Conservation (phyloP, 2,888 invertebrate genomes). For the Gryllus longicercus region DNA sequence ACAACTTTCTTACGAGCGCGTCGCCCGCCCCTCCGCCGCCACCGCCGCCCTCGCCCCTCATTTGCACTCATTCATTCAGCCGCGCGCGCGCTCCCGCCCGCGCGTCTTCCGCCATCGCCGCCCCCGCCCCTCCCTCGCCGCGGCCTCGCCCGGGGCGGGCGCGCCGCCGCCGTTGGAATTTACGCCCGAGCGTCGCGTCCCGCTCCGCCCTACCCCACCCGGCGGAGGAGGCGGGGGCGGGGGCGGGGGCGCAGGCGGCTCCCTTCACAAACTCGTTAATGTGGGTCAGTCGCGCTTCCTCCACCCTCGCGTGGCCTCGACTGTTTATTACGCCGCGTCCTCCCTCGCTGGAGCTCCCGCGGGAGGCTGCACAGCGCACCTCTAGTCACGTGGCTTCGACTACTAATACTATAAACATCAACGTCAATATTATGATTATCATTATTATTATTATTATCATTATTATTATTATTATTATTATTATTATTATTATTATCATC, state of each 20-base stretch:
- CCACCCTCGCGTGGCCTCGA: not conserved
- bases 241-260: not conserved
- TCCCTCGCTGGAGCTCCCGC: not conserved
- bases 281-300: conserved; percentile 17
- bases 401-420: not conserved
- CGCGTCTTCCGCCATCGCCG: not conserved
- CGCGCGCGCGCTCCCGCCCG: not conserved
- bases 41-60: not conserved
- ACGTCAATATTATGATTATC: no score
- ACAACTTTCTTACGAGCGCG: conserved; percentile 3
- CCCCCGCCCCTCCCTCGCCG: not conserved
- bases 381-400: not conserved
- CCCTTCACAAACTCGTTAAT: conserved; percentile 17
- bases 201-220: not conserved
- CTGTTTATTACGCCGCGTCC: not conserved
- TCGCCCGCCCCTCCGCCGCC: not conserved
- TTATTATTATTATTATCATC: no score
- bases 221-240: not conserved
- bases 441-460: no score
- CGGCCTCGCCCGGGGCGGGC: not conserved
- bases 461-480: no score
- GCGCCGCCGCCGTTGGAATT: not conserved
- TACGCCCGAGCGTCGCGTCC: not conserved
- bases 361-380: not conserved
- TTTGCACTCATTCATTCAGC: conserved; percentile 8